phyloP scores from a whole-genome alignment of 2,888 invertebrate genomes.

The Eurytoma adleriae region DNA sequence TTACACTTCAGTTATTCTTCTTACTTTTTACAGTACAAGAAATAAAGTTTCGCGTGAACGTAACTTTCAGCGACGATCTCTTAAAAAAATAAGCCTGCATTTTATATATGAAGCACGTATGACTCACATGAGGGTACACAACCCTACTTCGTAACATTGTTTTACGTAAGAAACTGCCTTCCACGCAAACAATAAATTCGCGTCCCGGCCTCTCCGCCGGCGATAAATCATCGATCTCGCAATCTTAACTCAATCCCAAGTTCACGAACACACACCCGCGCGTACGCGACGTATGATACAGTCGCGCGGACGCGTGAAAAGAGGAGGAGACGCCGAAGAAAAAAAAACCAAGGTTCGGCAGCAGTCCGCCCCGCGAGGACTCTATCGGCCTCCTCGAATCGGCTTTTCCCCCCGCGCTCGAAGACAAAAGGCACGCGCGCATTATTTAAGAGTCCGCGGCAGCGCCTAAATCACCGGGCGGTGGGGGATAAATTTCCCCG shows the following conservation, averaged over 20 bases:
- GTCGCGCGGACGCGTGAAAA: background rate
- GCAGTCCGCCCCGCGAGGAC: constrained; percentile 4
- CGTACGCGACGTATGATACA: background rate
- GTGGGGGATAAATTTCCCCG: constrained; percentile 51
- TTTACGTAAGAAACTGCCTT: background rate
- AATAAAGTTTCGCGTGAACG: too few relatives aligned
- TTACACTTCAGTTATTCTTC: too few relatives aligned
- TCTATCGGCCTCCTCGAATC: constrained; percentile 48
- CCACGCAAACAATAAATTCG: constrained; percentile 30
- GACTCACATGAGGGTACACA: background rate
- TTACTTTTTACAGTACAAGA: too few relatives aligned
- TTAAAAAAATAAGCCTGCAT: too few relatives aligned
- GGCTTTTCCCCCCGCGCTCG: constrained; percentile 27
- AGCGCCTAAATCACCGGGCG: constrained; percentile 53
- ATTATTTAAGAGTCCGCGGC: constrained; percentile 52
- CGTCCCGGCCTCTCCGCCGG: background rate
- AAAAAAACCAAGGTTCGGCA: background rate
- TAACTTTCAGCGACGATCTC: too few relatives aligned
- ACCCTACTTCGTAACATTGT: background rate
- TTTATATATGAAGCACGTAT: background rate
- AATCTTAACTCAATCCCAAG: constrained; percentile 52
- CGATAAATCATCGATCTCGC: constrained; percentile 39
- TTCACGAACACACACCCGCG: background rate
- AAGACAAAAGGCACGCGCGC: constrained; percentile 50
- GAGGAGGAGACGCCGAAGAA: background rate